Evolutionary conservation across 2,113 vertebrate species (phyloP), one percentile per base, ranked within the genome.

Genomic region (Passer montanus): DNA sequence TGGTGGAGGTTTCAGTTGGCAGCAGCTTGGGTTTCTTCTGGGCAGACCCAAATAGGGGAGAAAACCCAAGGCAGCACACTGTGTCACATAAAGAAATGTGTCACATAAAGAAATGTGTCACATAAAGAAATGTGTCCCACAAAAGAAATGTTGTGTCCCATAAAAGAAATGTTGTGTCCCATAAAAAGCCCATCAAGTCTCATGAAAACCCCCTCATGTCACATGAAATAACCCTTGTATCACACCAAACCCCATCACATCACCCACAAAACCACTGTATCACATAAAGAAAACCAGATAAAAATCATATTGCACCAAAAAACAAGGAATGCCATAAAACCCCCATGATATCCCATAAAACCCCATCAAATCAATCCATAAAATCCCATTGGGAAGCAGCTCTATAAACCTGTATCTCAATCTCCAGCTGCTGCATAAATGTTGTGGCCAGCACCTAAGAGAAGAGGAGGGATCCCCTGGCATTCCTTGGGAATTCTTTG

Each of bases 291-390:
- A 76, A 44, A 59, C 6, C 26, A 44, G 14, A 9, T 27, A 11
- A 67, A 74, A 86, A 8, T 43, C 21, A 11, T 1, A 2, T 27
- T 18, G 5, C 53, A 22, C 44, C 44, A 11, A 17, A 43, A 35
- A 13, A 1, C 31, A 43, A 43, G 44, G 72, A 67, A 58, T 67
- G 35, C 52, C 63, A 44, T 37, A 7, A 58, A 18, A 0, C 2
- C 30, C 30, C 35, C 41, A 23, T 18, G 16, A 5, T 2, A 37
- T 6, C 64, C 46, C 55, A 39, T 46, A 8, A 37, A 49, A 28
- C 0, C 30, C 33, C 37, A 18, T 30, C 0, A 5, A 28, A 15
- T 46, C 39, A 2, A 70, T 5, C 37, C 33, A 19, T 0, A 9
- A 20, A 6, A 19, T 19, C 21, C 3, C 68, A 5, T 6, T 2